Base-by-base conservation (phyloP, 2,888 invertebrate species). In the Cosmorhoe ocellata region DNA sequence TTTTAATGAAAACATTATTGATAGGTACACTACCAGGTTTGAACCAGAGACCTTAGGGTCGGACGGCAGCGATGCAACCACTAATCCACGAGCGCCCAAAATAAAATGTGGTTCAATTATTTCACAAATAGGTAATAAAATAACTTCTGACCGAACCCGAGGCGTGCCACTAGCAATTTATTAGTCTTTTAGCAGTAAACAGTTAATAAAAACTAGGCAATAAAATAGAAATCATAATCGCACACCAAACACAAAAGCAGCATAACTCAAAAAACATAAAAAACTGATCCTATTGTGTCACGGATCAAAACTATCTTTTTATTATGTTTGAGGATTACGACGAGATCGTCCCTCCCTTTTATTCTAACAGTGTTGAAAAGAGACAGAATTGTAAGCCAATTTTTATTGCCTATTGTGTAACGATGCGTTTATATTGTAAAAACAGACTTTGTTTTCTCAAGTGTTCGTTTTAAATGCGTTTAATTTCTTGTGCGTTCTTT, bases 231-330 rank as follows among this genome's bases (percentile, higher is more conserved):
- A 45, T 46, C 49, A 47, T 55, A 50, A 48, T 55, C 43, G 47
- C 44, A 41, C 51, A 18, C 36, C 48, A 32, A 40, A 30, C 40
- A 53, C 44, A 55, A 59, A 54, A 44, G 48, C 40, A 3, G 32
- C 24, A 11, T 22, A 53, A 48, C 53, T 45, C 44, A 47, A 37
- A 53, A 56, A 48, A 32, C 3, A 56, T 51, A 61, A 55, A n/a
- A 54, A 57, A 55, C 48, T 49, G 53, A 53, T 58, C 50, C 53
- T 48, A 30, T 49, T 69, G 71, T 67, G 59, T 31, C 42, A 2
- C 47, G 57, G 69, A 69, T 69, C 61, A 67, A 67, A 69, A 71
- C 69, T 69, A 67, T 63, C 67, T 52, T 64, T 69, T 58, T 70
- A 60, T 70, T 66, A 58, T 69, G 60, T 64, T 64, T 59, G 32